A percentile compares a stretch with the other conserved stretches of the same genome.
These are phyloP conservation scores for fruit fly (Drosophila melanogaster) DNA, from an alignment of 1,140 invertebrate genomes.

Conservation along the genomic window DNA sequence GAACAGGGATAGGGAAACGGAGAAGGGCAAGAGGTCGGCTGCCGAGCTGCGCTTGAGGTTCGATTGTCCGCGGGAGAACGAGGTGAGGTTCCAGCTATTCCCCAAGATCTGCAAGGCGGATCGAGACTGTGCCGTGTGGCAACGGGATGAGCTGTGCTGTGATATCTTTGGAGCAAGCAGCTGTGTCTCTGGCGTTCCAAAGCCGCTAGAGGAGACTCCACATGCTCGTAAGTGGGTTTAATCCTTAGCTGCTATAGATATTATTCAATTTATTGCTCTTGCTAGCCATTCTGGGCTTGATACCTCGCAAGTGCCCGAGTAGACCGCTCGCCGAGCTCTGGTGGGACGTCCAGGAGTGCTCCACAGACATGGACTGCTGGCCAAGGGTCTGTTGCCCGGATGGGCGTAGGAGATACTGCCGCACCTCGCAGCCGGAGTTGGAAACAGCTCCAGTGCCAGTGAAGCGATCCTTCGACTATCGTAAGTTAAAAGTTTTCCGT, in stretches of 20 bases:
- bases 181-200: conserved; percentile 86
- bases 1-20: conserved; percentile 45
- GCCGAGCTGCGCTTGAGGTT: conserved; percentile 64
- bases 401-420: conserved; percentile 87
- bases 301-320: conserved; percentile 88
- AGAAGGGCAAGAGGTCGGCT: conserved; percentile 68
- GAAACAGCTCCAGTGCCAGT: conserved; percentile 87
- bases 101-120: conserved; percentile 86
- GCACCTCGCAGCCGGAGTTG: conserved; percentile 87
- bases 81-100: conserved; percentile 85
- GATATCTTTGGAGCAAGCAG: conserved; percentile 85
- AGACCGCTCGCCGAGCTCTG: conserved; percentile 88
- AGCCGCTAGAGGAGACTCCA: conserved; percentile 85
- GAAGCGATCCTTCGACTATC: conserved; percentile 84
- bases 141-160: conserved; percentile 86
- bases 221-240: conserved; percentile 86
- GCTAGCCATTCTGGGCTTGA: conserved; percentile 87
- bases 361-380: conserved; percentile 88
- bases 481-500: conserved; percentile 67
- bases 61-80: conserved; percentile 86
- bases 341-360: conserved; percentile 88
- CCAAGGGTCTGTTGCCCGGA: conserved; percentile 90
- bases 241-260: not conserved
- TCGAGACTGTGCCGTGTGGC: conserved; percentile 85
- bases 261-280: not conserved